A percentile compares a stretch with the other conserved stretches of the same genome.
Conservation (phyloP, 2,797 vertebrate species). For the Helarctos malayanus region DNA sequence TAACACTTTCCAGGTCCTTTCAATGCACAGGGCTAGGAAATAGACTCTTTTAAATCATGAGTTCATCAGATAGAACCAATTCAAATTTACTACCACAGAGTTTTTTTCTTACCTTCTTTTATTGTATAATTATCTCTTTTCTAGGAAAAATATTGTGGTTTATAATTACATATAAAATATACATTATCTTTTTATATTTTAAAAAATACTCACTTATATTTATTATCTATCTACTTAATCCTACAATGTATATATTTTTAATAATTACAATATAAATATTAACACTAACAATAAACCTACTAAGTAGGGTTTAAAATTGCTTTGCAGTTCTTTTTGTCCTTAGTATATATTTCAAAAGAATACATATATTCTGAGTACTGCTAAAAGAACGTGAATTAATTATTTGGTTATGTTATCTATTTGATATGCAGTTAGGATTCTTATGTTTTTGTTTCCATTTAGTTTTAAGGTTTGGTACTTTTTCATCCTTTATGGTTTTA, state of each 20-base stretch:
- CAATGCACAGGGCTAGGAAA: not conserved
- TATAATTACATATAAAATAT: not conserved
- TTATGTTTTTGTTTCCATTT: not conserved
- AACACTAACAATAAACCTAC: not conserved
- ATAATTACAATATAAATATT: not conserved
- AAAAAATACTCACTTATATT: not conserved
- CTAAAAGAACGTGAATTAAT: not conserved
- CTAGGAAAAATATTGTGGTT: not conserved
- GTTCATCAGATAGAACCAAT: not conserved
- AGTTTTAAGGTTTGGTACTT: not conserved
- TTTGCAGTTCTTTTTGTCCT: not conserved
- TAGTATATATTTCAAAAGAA: not conserved
- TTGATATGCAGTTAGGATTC: not conserved
- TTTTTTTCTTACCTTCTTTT: not conserved
- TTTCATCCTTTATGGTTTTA: not conserved
- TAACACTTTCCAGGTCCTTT: not conserved
- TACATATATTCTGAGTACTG: not conserved
- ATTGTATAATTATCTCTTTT: not conserved
- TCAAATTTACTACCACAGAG: not conserved
- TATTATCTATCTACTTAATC: not conserved
- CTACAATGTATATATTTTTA: not conserved
- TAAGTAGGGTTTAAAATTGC: not conserved
- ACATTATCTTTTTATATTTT: not conserved
- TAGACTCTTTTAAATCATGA: not conserved
- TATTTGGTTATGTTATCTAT: not conserved